A percentile compares a stretch with the other conserved stretches of the same genome.
These are phyloP conservation scores for Glossophaga mutica DNA, from an alignment of 2,797 vertebrate species.

Conservation along the genomic window DNA sequence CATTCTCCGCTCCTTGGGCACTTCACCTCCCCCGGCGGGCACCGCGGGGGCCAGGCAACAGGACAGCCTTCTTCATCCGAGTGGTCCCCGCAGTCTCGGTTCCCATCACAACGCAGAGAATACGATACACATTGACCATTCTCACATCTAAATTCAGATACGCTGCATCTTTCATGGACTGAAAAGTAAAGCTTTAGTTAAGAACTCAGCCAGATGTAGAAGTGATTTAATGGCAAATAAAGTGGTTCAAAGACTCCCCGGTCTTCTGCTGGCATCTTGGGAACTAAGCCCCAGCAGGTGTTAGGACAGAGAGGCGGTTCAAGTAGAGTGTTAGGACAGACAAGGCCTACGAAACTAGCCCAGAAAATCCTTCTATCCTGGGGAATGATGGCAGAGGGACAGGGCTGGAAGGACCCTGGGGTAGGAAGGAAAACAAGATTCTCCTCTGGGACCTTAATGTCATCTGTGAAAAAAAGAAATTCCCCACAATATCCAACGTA, in stretches of 20 bases:
- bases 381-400: not conserved
- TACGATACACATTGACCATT: constrained; percentile 89
- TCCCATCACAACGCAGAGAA: constrained; percentile 88
- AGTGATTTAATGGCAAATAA: not conserved
- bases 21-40: constrained; percentile 75
- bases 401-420: not conserved
- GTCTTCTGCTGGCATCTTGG: not conserved
- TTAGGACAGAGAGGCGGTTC: not conserved
- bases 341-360: not conserved
- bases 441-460: not conserved
- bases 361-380: not conserved
- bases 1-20: constrained; percentile 88
- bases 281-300: not conserved
- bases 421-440: not conserved
- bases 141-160: constrained; percentile 82
- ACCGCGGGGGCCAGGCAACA: constrained; percentile 76
- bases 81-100: constrained; percentile 88
- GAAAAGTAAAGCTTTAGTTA: constrained; percentile 12
- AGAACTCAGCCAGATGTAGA: not conserved
- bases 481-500: not conserved
- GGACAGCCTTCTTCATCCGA: constrained; percentile 90
- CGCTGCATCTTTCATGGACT: constrained; percentile 81
- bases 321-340: not conserved
- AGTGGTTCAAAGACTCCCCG: not conserved
- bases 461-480: not conserved